Percentiles rank a stretch among this genome's conserved stretches.
These are phyloP conservation scores for Gasteruption jaculator DNA, from an alignment of 2,888 invertebrate genomes.

Conservation along the genomic window DNA sequence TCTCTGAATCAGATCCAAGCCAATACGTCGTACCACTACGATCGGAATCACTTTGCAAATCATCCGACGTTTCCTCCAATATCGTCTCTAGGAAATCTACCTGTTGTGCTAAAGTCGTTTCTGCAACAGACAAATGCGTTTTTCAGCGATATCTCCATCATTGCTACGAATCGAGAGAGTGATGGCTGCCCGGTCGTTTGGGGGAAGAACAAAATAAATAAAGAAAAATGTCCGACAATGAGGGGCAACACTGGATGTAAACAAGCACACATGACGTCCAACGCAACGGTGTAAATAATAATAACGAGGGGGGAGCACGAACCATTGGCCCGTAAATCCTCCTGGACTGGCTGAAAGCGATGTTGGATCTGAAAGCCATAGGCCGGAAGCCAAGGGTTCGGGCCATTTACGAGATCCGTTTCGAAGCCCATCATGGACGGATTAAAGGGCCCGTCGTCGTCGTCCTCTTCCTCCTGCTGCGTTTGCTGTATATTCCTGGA, in stretches of 20 bases:
- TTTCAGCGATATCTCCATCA: too few species aligned
- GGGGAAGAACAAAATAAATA: constrained; percentile 4
- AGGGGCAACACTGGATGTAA: too few species aligned
- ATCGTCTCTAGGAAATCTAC: constrained; percentile 78
- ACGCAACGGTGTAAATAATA: too few species aligned
- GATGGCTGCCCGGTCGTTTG: neutral
- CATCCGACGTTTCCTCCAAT: constrained; percentile 84
- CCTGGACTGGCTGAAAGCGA: constrained; percentile 47
- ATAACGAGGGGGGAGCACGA: too few species aligned
- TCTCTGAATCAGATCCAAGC: constrained; percentile 70
- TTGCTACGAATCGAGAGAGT: neutral
- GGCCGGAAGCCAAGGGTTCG: constrained; percentile 75
- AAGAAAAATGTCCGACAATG: too few species aligned
- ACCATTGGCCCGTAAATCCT: constrained; percentile 49
- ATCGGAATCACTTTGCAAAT: constrained; percentile 70
- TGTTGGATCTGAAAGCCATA: constrained; percentile 67
- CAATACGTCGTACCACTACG: constrained; percentile 56
- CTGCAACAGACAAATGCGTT: too few species aligned
- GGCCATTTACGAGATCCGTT: constrained; percentile 54
- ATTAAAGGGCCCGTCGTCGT: constrained; percentile 25
- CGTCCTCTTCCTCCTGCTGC: too few species aligned
- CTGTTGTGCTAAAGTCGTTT: constrained; percentile 52
- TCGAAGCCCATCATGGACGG: constrained; percentile 30
- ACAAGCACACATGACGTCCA: too few species aligned
- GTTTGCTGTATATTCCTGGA: too few species aligned